Base-by-base conservation (phyloP, 2,888 invertebrate genomes). In the Caenorhabditis panamensis region DNA sequence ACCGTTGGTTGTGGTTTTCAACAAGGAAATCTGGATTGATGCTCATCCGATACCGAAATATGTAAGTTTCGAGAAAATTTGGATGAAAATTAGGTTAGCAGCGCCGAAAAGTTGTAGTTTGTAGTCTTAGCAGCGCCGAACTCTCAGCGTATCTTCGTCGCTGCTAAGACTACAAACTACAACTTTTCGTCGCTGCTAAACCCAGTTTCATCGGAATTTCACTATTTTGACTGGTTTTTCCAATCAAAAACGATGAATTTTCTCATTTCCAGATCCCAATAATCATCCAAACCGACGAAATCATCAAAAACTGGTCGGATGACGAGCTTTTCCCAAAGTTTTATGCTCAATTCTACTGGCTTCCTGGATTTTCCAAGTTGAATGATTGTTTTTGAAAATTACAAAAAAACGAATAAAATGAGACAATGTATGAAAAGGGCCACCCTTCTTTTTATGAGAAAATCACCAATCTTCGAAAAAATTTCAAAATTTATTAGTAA, bases 11-110 rank as follows among this genome's bases (percentile, higher is more conserved):
- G 58, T 69, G 18, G 71, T 80, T 53, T 80, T 80, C 18, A 68
- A 80, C 13, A 53, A 66, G 28, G 80, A 80, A 20, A 71, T 80
- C 16, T 75, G 75, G 80, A 37, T 80, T 0, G 80, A 80, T 66
- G 80, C 75, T 0, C 80, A 80, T 51, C 80, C 80, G 1, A 75
- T 80, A 22, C 80, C 80, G 9, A 80, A 75, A 80, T 80, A 58
- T 71, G 80, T 80, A n/a, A 53, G 69, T 49, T 36, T 31, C 3
- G 13, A 5, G 1, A 37, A 47, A 47, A 20, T 18, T 18, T 18
- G 2, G 31, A 31, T 9, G 31, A 31, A 31, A 31, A 31, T 9
- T 4, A 31, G 31, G 9, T 31, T 6, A 31, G 31, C 31, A 31
- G 31, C 9, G 9, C 31, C 31, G 13, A 13, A 41, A 31, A 41